Evolutionary conservation across 2,888 invertebrate species (phyloP).

Genomic region (Pammene fasciana): DNA sequence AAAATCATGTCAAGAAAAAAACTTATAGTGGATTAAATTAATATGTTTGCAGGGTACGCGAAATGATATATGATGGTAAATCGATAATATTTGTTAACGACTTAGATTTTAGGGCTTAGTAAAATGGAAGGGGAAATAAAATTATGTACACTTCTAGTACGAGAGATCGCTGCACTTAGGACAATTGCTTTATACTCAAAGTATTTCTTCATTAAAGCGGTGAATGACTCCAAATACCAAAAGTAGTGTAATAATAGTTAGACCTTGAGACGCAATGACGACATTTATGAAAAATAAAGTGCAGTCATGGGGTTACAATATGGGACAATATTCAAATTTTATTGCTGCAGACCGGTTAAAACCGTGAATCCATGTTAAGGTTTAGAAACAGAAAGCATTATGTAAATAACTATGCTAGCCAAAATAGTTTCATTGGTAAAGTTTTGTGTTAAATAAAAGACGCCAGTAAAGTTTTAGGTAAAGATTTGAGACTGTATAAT

Average conservation of each 20-base stretch:
- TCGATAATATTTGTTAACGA: background rate
- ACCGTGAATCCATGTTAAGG: too few relatives aligned
- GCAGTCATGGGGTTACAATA: background rate
- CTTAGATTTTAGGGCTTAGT: background rate
- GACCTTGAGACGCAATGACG: background rate
- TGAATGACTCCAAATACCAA: background rate
- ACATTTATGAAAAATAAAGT: background rate
- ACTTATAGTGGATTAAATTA: background rate
- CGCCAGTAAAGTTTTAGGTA: too few relatives aligned
- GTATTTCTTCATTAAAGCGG: background rate
- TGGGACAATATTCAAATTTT: too few relatives aligned
- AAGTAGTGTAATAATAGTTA: background rate
- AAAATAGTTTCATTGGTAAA: too few relatives aligned
- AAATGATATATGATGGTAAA: background rate
- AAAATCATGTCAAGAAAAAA: too few relatives aligned
- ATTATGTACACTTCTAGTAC: background rate
- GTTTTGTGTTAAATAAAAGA: too few relatives aligned
- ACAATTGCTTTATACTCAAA: background rate
- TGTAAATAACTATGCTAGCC: too few relatives aligned
- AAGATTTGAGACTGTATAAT: too few relatives aligned
- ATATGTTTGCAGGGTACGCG: background rate
- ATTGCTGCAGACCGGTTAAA: too few relatives aligned
- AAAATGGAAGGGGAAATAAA: background rate
- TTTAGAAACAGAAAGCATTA: too few relatives aligned
- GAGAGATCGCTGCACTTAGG: background rate